These are phyloP conservation scores for Helicoverpa armigera DNA, from an alignment of 1,140 invertebrate species.

Conservation along the genomic window DNA sequence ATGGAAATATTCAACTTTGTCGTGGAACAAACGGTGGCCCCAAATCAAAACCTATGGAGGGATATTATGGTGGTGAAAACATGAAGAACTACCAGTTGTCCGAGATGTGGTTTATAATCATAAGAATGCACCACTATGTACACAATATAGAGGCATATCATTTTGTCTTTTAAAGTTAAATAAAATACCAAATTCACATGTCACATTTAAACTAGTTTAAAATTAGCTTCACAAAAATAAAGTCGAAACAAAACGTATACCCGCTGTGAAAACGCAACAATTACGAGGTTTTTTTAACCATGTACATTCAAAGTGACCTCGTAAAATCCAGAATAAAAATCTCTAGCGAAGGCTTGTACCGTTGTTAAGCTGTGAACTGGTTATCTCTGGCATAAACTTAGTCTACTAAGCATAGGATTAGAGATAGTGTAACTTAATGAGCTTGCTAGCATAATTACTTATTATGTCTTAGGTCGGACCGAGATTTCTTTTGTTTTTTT, in stretches of 20 bases:
- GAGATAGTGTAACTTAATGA: conserved; percentile 33
- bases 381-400: conserved; percentile 21
- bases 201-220: not conserved
- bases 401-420: conserved; percentile 27
- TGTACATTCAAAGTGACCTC: not conserved
- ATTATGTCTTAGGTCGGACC: conserved; percentile 12
- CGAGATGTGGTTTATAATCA: no score
- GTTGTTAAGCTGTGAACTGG: conserved; percentile 20
- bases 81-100: no score
- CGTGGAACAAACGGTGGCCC: no score
- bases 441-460: conserved; percentile 39
- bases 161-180: no score
- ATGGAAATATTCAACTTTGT: no score
- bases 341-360: not conserved
- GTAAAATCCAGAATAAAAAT: not conserved
- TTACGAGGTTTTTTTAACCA: not conserved
- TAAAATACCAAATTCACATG: no score
- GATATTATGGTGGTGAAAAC: no score
- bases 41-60: no score
- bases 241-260: not conserved
- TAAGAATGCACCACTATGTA: no score
- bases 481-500: conserved; percentile 15
- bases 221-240: not conserved
- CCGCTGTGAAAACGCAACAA: not conserved
- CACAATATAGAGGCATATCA: no score